Evolutionary conservation across 2,888 invertebrate genomes (phyloP).

Genomic region (Meganola albula): DNA sequence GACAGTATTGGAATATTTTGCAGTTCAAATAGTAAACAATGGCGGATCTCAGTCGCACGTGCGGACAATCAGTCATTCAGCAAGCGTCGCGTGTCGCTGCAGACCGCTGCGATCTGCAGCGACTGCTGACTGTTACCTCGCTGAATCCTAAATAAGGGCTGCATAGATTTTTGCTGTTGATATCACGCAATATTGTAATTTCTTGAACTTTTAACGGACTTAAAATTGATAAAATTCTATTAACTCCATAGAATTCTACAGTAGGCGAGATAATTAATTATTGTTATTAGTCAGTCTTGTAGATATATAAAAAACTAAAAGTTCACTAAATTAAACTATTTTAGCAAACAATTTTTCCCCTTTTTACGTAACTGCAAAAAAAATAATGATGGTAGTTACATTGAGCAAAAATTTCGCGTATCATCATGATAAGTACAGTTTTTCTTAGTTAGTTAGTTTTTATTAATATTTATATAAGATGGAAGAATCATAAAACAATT

Average conservation of each 20-base stretch:
- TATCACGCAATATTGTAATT: conserved; percentile 12
- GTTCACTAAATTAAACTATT: too few relatives aligned
- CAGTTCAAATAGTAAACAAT: conserved; percentile 14
- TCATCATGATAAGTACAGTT: too few relatives aligned
- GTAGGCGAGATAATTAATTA: not conserved
- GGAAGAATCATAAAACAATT: too few relatives aligned
- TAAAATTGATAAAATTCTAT: not conserved
- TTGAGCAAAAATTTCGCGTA: too few relatives aligned
- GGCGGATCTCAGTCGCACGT: conserved; percentile 35
- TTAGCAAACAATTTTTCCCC: too few relatives aligned
- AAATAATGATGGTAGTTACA: too few relatives aligned
- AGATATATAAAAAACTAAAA: too few relatives aligned
- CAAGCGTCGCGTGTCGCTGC: conserved; percentile 29
- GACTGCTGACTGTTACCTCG: conserved; percentile 17
- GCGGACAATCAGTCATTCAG: conserved; percentile 43
- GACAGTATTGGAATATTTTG: conserved; percentile 17
- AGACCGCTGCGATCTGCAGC: conserved; percentile 11
- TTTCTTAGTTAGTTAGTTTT: too few relatives aligned
- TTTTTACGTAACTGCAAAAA: too few relatives aligned
- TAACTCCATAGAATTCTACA: not conserved
- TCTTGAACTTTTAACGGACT: not conserved
- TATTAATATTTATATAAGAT: too few relatives aligned
- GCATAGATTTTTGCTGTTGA: conserved; percentile 26
- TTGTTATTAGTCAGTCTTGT: too few relatives aligned
- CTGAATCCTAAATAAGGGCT: conserved; percentile 33